Evolutionary conservation across 2,113 vertebrate species (phyloP), one percentile per base, ranked within the genome.

Genomic region (Bos indicus): DNA sequence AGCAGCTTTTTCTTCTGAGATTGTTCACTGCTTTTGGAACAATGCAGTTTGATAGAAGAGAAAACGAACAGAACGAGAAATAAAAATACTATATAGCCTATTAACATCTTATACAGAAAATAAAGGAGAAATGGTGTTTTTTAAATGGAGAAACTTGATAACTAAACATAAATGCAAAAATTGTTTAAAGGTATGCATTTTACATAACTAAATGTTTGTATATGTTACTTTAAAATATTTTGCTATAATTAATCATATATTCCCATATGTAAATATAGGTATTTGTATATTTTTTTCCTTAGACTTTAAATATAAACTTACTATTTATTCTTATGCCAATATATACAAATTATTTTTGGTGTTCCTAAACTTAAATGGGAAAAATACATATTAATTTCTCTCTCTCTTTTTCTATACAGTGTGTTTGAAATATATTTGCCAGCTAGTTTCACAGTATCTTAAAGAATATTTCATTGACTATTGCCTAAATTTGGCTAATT

Each of bases 41-140:
- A 96, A 9, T 94, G 62, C 36, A 26, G 64, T 95, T 98, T 97
- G 67, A 93, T 95, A 86, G 52, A 90, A 88, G 25, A 91, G 46
- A 82, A 96, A 97, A 97, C 77, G 16, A 97, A 94, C 91, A 93
- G 62, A 98, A 56, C 10, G 64, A 96, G 12, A 6, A 81, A 98
- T 64, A 5, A 77, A 26, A 96, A 87, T 56, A 88, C 94, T 25
- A 84, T 56, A 17, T 28, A 48, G 4, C n/a, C 46, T 62, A 40
- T 83, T 88, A 91, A 56, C 7, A 93, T 1, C 91, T 48, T 64
- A 80, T n/a, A 3, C 5, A 91, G 2, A 78, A 94, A 91, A 74
- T 26, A 26, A 0, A 5, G 19, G 48, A 86, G 12, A 43, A 81
- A 64, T 62, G 2, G 0, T 52, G 52, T 4, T 54, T 95, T 82